phyloP scores from a whole-genome alignment of 2,113 vertebrate species.

The Donacobius atricapilla region DNA sequence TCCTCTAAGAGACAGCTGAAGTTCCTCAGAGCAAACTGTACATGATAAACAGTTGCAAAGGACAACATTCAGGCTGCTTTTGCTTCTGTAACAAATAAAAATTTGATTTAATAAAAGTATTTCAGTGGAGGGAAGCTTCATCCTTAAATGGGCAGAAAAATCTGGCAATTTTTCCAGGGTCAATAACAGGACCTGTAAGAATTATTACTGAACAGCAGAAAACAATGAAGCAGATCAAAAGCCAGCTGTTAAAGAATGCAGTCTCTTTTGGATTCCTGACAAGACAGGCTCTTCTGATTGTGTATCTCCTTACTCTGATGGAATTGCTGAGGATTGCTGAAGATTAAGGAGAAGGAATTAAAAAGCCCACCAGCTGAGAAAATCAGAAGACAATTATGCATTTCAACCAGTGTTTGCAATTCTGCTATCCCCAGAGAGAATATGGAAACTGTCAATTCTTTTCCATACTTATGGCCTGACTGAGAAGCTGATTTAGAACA shows the following conservation, averaged over 20 bases:
- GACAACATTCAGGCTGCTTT: background rate
- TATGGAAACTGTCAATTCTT: background rate
- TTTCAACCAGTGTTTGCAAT: background rate
- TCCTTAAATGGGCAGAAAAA: background rate
- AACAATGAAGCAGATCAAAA: background rate
- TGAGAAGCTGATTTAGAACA: background rate
- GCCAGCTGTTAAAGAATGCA: background rate
- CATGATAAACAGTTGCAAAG: background rate
- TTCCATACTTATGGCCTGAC: background rate
- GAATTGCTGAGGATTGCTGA: background rate
- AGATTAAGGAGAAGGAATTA: background rate
- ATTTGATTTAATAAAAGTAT: background rate
- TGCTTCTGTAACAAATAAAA: background rate
- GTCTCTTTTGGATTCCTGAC: background rate
- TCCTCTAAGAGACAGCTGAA: background rate
- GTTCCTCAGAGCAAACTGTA: background rate
- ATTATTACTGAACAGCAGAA: background rate
- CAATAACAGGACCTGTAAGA: background rate
- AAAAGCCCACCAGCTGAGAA: background rate
- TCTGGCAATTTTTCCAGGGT: background rate
- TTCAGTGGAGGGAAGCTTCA: background rate
- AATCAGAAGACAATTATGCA: background rate
- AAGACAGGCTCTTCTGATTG: background rate
- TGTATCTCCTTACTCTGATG: background rate
- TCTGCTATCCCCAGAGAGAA: background rate